Evolutionary conservation across 2,888 invertebrate genomes (phyloP).

Genomic region (Nasonovia ribisnigri): DNA sequence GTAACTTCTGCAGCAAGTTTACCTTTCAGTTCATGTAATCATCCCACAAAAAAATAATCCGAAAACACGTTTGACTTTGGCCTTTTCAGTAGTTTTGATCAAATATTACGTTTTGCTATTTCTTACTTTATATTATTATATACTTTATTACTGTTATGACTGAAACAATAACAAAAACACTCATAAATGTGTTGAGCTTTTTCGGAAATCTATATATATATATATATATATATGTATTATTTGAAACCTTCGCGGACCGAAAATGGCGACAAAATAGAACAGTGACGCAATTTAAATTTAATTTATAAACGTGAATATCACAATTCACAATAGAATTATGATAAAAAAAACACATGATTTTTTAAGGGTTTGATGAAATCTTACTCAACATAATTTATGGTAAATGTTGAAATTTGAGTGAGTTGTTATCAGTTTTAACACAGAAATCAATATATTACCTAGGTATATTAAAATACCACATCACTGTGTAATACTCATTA

Average conservation of each 20-base stretch:
- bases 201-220: not conserved
- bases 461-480: not conserved
- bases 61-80: not conserved
- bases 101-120: conserved; percentile 1
- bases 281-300: not conserved
- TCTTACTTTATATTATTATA: not conserved
- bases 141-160: not conserved
- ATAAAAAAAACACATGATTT: too few species aligned
- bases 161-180: not conserved
- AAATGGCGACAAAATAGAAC: not conserved
- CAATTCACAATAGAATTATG: not conserved
- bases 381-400: not conserved
- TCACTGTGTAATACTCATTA: not conserved
- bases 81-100: not conserved
- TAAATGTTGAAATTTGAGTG: not conserved
- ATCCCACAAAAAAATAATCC: not conserved
- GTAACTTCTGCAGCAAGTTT: not conserved
- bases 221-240: not conserved
- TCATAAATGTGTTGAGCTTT: not conserved
- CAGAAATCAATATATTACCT: not conserved
- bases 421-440: not conserved
- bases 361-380: not conserved
- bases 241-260: not conserved
- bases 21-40: not conserved
- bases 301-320: not conserved